Evolutionary conservation across 2,888 invertebrate species (phyloP).

Genomic region (Agrenia bidenticulata): DNA sequence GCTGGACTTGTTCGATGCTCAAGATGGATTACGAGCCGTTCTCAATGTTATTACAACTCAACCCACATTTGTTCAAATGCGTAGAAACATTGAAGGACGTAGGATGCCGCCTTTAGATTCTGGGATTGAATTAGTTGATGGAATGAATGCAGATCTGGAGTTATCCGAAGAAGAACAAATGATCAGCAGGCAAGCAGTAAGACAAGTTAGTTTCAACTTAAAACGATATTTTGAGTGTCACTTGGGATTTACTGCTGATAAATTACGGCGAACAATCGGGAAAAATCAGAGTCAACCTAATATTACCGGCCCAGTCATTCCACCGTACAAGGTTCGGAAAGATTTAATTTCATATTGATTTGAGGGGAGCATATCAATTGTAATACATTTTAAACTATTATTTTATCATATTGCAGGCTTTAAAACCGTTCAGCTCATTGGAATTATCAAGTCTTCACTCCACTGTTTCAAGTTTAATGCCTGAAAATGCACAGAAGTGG

Average conservation of each 20-base stretch:
- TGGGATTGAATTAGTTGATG: neutral
- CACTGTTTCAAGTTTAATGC: conserved; percentile 31
- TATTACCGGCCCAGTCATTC: conserved; percentile 27
- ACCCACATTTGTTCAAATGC: conserved; percentile 37
- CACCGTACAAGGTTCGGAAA: conserved; percentile 37
- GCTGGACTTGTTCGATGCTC: conserved; percentile 88
- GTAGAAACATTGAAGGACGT: conserved; percentile 23
- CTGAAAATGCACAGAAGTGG: conserved; percentile 64
- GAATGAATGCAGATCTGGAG: conserved; percentile 21
- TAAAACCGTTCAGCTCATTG: conserved; percentile 31
- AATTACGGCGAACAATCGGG: conserved; percentile 40
- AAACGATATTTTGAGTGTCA: conserved; percentile 52
- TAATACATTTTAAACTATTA: no score
- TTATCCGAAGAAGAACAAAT: conserved; percentile 41
- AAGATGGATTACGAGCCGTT: conserved; percentile 88
- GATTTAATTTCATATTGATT: neutral
- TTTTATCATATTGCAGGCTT: no score
- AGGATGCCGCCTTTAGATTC: conserved; percentile 22
- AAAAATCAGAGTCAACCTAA: conserved; percentile 29
- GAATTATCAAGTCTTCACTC: conserved; percentile 32
- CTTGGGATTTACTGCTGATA: conserved; percentile 45
- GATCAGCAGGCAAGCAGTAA: conserved; percentile 37
- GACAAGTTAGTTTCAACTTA: conserved; percentile 51
- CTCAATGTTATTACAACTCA: conserved; percentile 76
- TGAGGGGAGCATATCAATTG: neutral